Evolutionary conservation across 2,888 invertebrate species (phyloP).

Genomic region (Cabera pusaria): DNA sequence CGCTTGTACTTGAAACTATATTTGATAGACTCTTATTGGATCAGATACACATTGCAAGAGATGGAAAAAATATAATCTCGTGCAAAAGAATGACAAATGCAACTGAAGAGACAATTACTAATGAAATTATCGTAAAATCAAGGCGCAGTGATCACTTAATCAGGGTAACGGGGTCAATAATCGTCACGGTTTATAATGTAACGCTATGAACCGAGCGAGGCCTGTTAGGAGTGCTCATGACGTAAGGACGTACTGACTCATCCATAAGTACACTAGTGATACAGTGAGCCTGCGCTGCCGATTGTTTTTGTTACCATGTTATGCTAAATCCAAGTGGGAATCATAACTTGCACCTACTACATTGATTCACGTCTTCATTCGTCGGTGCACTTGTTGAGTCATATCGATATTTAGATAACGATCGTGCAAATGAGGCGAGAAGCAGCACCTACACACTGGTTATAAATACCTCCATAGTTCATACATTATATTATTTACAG

Average conservation of each 20-base stretch:
- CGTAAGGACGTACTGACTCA: slow-evolving; percentile 51
- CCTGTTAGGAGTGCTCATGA: slow-evolving; percentile 47
- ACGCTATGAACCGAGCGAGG: slow-evolving; percentile 42
- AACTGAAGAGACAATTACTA: slow-evolving; percentile 4
- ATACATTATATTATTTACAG: no score
- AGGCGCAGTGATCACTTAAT: slow-evolving; percentile 26
- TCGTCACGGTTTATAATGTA: slow-evolving; percentile 45
- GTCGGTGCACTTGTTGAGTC: slow-evolving; percentile 9
- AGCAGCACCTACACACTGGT: no score
- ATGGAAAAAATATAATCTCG: no score
- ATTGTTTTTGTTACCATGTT: slow-evolving; percentile 49
- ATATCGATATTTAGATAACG: slow-evolving; percentile 5
- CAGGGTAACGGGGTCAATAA: slow-evolving; percentile 50
- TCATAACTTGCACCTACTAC: slow-evolving; percentile 18
- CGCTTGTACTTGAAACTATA: no score
- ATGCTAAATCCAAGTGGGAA: slow-evolving; percentile 38
- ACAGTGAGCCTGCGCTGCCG: slow-evolving; percentile 45
- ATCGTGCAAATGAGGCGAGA: background rate
- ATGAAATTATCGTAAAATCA: slow-evolving; percentile 14
- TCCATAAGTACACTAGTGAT: slow-evolving; percentile 57
- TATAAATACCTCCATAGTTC: no score
- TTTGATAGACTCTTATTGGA: no score
- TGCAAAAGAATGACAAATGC: slow-evolving; percentile 5
- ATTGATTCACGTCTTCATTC: slow-evolving; percentile 24
- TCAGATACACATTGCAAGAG: no score